Percentiles rank a stretch among this genome's conserved stretches.
phyloP scores from a whole-genome alignment of 2,888 invertebrate genomes.

The Pantelozetes paolii region DNA sequence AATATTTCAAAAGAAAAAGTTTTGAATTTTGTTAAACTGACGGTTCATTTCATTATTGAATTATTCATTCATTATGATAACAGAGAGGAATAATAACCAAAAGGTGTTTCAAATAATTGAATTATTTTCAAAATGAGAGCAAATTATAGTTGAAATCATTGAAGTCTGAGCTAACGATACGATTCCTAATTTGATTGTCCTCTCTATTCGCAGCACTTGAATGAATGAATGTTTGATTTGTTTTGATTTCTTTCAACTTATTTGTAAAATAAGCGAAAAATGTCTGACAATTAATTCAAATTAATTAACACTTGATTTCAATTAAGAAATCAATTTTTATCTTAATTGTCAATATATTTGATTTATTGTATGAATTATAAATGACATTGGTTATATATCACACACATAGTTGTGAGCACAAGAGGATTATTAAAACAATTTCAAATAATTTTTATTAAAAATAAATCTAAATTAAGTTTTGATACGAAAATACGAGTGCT shows the following conservation, averaged over 20 bases:
- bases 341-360: no score
- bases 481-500: not conserved
- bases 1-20: no score
- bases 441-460: no score
- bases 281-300: not conserved
- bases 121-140: slow-evolving; percentile 12
- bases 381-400: no score
- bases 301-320: not conserved
- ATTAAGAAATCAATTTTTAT: no score
- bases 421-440: no score
- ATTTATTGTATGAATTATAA: no score
- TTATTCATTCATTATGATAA: not conserved
- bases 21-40: no score
- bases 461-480: no score
- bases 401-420: no score
- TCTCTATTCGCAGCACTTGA: not conserved
- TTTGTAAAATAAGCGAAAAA: slow-evolving; percentile 17
- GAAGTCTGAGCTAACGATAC: not conserved
- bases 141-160: not conserved
- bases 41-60: no score
- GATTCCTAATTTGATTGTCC: not conserved
- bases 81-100: not conserved
- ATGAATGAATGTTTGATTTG: not conserved
- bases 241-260: slow-evolving; percentile 16
- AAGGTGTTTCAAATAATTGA: slow-evolving; percentile 10